Evolutionary conservation across 2,888 invertebrate species (phyloP).

Genomic region (Phrixothrix hirtus): DNA sequence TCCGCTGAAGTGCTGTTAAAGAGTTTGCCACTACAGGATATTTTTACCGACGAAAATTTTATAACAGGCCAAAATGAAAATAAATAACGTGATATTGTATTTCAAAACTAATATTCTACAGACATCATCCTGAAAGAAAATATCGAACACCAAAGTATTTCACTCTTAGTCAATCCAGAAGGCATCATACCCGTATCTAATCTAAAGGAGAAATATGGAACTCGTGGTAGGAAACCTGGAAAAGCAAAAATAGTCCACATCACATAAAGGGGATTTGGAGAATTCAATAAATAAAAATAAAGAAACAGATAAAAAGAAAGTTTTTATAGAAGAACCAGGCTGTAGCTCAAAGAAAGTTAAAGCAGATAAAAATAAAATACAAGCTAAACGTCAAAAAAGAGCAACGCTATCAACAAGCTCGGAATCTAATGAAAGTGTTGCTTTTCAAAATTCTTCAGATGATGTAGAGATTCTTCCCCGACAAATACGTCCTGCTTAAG

Average conservation of each 20-base stretch:
- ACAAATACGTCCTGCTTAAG: constrained; percentile 2
- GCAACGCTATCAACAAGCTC: too few species aligned
- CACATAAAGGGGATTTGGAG: neutral
- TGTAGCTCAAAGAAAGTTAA: too few species aligned
- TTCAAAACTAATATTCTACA: too few species aligned
- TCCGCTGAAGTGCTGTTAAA: too few species aligned
- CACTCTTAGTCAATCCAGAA: neutral
- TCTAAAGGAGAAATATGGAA: neutral
- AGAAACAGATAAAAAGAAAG: too few species aligned
- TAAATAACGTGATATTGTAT: too few species aligned
- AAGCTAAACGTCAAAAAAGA: neutral
- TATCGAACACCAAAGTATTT: neutral
- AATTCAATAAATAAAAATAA: too few species aligned
- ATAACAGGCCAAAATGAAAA: too few species aligned
- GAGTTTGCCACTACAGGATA: neutral
- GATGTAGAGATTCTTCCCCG: neutral
- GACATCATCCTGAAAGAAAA: too few species aligned
- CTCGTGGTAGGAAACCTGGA: neutral
- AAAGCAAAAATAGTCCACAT: neutral
- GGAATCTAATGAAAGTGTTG: too few species aligned
- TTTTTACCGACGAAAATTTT: neutral
- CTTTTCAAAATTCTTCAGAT: constrained; percentile 2
- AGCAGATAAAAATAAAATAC: neutral
- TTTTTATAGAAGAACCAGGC: neutral
- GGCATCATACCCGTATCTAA: neutral